Conservation (phyloP, 2,113 vertebrate genomes). For the Vulpes vulpes region DNA sequence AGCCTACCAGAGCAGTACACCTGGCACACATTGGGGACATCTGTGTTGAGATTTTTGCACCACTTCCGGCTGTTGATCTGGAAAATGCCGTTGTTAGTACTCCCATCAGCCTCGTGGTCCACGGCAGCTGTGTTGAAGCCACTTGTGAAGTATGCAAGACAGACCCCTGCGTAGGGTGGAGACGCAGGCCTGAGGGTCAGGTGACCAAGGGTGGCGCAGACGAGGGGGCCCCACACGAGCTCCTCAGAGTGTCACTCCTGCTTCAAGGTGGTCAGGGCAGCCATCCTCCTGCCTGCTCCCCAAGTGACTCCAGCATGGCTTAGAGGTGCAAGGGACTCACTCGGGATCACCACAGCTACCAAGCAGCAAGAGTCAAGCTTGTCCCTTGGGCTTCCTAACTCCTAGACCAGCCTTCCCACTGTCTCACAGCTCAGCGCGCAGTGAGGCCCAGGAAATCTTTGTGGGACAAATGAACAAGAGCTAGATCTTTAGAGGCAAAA, state of each 20-base stretch:
- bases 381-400: background rate
- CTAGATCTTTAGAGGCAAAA: background rate
- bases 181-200: background rate
- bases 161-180: constrained; percentile 83
- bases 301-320: background rate
- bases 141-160: constrained; percentile 84
- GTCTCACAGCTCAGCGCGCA: background rate
- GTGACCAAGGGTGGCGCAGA: background rate
- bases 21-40: background rate
- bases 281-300: background rate
- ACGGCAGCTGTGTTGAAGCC: constrained; percentile 83
- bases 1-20: constrained; percentile 76
- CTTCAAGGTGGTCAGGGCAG: background rate
- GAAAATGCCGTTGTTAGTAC: constrained; percentile 87
- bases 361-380: background rate
- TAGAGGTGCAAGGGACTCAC: background rate
- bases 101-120: constrained; percentile 81
- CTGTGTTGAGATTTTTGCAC: constrained; percentile 72
- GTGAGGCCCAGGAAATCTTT: background rate
- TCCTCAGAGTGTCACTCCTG: background rate
- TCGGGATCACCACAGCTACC: background rate
- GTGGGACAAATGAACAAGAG: background rate
- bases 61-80: constrained; percentile 87
- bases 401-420: background rate
- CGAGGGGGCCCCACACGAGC: accelerated